Evolutionary conservation across 2,888 invertebrate genomes (phyloP), one percentile per base, ranked within the genome.

Genomic region (Eretmocerus hayati): DNA sequence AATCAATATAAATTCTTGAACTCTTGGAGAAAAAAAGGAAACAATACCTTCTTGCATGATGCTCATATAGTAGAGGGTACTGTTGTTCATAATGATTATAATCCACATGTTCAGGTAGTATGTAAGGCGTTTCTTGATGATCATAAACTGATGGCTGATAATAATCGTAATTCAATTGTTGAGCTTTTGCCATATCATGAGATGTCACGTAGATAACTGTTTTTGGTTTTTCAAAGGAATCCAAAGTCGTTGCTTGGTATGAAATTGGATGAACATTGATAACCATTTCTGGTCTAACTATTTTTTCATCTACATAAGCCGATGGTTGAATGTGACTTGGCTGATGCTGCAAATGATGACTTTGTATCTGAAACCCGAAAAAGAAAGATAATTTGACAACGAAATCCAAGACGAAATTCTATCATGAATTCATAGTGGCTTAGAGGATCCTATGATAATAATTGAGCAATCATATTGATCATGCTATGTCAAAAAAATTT

Each of bases 151-250:
- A 40, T 11, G 15, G 49, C 22, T 40, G 43, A 15, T 43, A 46
- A 15, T 46, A 42, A 4, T 6, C 15, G 53, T 65, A 64, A 4
- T 9, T 22, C 22, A 66, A 67, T 22, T 59, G 61, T 30, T 64
- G 62, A 21, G 58, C 55, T n/a, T 59, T 62, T 37, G 56, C 58
- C 15, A 56, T 57, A 9, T 6, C 8, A 26, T 54, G 53, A 4
- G 57, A 53, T 5, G 56, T 56, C 2, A 60, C 42, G 41, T 59
- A 59, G 33, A 58, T 42, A 9, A 58, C 40, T 13, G 59, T 52
- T 18, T 53, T 50, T 3, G 53, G 55, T 9, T 54, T 48, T 1
- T 32, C 15, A 1, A 21, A 41, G 5, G 26, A 5, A 11, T 49
- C 49, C 36, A 19, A 26, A 6, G 48, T 32, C 3, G 43, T 23